These are phyloP conservation scores for Eupithecia inturbata DNA, from an alignment of 2,888 invertebrate species.

Conservation along the genomic window DNA sequence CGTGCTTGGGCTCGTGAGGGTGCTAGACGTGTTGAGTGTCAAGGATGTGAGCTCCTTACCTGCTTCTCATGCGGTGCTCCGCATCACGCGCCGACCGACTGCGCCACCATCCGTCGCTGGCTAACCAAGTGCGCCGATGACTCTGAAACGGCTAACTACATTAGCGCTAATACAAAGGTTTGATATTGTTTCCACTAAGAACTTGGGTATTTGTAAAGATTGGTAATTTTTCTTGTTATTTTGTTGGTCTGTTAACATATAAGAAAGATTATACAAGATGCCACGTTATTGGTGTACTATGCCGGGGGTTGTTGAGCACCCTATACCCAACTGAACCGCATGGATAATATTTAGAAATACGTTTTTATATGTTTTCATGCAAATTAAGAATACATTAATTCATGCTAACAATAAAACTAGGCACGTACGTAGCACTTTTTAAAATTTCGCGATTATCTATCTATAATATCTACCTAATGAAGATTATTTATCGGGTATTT, in stretches of 20 bases:
- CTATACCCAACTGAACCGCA: too few relatives aligned
- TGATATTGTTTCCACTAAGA: not conserved
- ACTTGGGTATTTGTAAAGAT: not conserved
- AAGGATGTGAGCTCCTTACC: slow-evolving; percentile 93
- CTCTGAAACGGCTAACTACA: slow-evolving; percentile 99
- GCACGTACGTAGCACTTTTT: too few relatives aligned
- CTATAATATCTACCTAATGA: too few relatives aligned
- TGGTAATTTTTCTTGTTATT: not conserved
- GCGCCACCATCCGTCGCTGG: slow-evolving; percentile 97
- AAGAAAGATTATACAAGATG: not conserved
- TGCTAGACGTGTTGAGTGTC: slow-evolving; percentile 90
- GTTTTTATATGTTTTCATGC: too few relatives aligned
- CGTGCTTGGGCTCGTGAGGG: slow-evolving; percentile 93
- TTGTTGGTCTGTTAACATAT: not conserved
- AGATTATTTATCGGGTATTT: too few relatives aligned
- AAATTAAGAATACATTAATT: too few relatives aligned
- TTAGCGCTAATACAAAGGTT: slow-evolving; percentile 98
- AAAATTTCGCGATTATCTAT: too few relatives aligned
- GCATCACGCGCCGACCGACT: slow-evolving; percentile 99
- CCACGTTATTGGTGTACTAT: too few relatives aligned
- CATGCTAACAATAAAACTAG: too few relatives aligned
- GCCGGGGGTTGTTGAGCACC: too few relatives aligned
- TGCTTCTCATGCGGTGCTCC: slow-evolving; percentile 98
- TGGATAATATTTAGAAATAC: too few relatives aligned
- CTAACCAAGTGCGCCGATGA: slow-evolving; percentile 99